Base-by-base conservation (phyloP, 2,113 vertebrate species). In the Phalacrocorax aristotelis region DNA sequence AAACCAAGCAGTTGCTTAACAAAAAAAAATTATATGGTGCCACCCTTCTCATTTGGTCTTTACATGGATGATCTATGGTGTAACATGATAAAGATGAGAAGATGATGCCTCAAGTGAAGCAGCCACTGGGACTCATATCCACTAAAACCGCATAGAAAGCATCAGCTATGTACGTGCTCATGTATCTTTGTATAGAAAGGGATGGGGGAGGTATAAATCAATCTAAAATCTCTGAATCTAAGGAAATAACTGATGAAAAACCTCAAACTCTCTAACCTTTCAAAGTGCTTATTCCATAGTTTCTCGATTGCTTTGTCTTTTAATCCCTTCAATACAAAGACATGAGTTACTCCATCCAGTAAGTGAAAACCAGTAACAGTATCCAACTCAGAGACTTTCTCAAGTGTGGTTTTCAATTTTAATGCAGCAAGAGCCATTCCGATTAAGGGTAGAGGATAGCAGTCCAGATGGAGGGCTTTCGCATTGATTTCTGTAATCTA, bases 321-420 rank as follows among this genome's bases (percentile, higher is more conserved):
- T 86, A 99, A 88, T 65, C 99, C 99, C 95, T 99, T 99, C 52
- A 99, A 95, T 68, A 99, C 79, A 78, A 99, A 97, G 58, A 99
- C 95, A 95, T 99, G 98, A 30, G 90, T 83, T 88, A 38, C 87
- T 60, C 98, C 98, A 48, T 99, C 99, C 77, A 98, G 38, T 76
- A 99, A 66, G 36, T 99, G 98, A 97, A 99, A 98, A 62, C 99
- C 99, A 5, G 98, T 98, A 84, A 99, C 93, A 77, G 98, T 76
- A 76, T 99, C 98, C 86, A 99, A 87, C 51, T 97, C 69, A 7
- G 66, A 91, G 89, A 87, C 96, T 10, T 97, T 94, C 71, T 95
- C 94, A 23, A 95, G 78, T 34, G 95, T 95, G 23, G 93, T 83
- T 46, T 93, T 93, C 74, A 98, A 90, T 42, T 60, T 97, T 84